phyloP scores from a whole-genome alignment of 2,113 vertebrate species.

The Saimiri boliviensis region DNA sequence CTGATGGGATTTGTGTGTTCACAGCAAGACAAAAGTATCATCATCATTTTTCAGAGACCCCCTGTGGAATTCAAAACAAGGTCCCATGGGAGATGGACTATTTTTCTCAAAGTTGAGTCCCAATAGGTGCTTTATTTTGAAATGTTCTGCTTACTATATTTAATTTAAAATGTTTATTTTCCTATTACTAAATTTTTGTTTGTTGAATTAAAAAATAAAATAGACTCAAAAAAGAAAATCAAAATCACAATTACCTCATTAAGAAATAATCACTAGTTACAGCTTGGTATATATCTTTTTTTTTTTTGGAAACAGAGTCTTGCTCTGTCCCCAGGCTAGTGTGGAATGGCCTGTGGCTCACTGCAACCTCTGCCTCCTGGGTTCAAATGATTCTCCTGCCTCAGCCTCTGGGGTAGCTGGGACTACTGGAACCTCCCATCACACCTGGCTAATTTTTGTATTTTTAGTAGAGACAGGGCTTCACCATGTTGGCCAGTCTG shows the following conservation, averaged over 20 bases:
- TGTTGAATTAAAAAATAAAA: neutral
- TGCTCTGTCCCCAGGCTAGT: no score
- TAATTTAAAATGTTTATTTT: slow-evolving; percentile 30
- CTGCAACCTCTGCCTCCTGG: no score
- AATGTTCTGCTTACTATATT: neutral
- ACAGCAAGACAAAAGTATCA: neutral
- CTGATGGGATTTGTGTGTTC: slow-evolving; percentile 25
- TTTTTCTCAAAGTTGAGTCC: neutral
- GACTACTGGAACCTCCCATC: no score
- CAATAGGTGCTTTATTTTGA: neutral
- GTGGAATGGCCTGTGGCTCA: no score
- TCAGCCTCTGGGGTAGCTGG: no score
- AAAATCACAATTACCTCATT: neutral
- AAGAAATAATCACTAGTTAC: neutral
- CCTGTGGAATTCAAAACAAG: neutral
- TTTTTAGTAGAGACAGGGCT: no score
- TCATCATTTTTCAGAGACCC: neutral
- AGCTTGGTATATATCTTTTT: neutral
- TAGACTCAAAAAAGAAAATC: neutral
- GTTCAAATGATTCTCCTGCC: no score
- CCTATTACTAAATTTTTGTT: neutral
- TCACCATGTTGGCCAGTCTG: no score
- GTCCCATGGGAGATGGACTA: neutral
- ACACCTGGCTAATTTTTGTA: no score
- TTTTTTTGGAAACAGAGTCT: neutral